Base-by-base conservation (phyloP, 2,113 vertebrate species). In the Rafetus swinhoei region DNA sequence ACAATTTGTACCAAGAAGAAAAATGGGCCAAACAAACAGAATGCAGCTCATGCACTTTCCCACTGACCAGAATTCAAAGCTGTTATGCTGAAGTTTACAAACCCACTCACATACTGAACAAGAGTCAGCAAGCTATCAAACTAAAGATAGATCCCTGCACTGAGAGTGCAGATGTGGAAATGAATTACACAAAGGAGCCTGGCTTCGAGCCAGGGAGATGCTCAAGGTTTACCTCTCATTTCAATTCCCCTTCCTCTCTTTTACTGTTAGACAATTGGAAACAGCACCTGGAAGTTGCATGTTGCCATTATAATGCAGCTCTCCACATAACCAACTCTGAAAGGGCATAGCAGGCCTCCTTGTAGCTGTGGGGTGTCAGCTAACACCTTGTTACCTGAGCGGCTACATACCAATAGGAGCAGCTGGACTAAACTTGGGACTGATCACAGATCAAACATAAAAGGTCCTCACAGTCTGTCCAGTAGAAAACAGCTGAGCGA, bases 401-500 rank as follows among this genome's bases (percentile, higher is more conserved):
- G 19, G 21, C 54, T n/a, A 35, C 54, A 39, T 39, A n/a, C 25
- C 27, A 50, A 79, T 50, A 14, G 50, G 8, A 52, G 25, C 12
- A 8, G n/a, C 39, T 50, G 25, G 32, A 39, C 24, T 16, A 32
- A 19, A 52, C 35, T 8, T 25, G 45, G 25, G 2, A 3, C 6
- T 65, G 29, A 65, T 14, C 29, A 32, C 60, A 65, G 27, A 65
- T 32, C 29, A 65, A 65, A 65, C 29, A 65, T 65, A 45, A 65
- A 65, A 65, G 54, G 35, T 8, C 4, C 32, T 53, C 22, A 22
- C n/a, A 53, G 25, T 55, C 74, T 76, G 4, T 18, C 19, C n/a
- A n/a, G n/a, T n/a, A n/a, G n/a, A n/a, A n/a, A n/a, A n/a, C 1
- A 0, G 56, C 52, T 82, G 52, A 55, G 13, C 80, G 14, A 3